Base-by-base conservation (phyloP, 2,888 invertebrate genomes). In the Xestia c-nigrum region DNA sequence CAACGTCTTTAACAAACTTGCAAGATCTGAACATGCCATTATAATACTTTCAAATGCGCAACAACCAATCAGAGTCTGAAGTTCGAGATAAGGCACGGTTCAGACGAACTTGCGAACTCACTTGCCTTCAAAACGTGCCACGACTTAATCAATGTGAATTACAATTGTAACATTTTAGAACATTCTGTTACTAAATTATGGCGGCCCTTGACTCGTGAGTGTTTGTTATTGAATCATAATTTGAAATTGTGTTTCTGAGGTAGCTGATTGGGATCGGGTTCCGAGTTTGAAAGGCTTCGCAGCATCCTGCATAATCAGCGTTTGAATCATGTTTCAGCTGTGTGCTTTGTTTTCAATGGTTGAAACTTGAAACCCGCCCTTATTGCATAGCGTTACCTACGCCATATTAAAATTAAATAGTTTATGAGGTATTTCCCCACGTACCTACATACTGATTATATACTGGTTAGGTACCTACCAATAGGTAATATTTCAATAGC, bases 61-160 rank as follows among this genome's bases (percentile, higher is more conserved):
- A 86, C 86, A 87, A 81, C 86, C 88, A 88, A 88, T 88, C 88
- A 88, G 83, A 83, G 79, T 85, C 82, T 81, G 78, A 85, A 88
- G 83, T 84, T 82, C 55, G 64, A 87, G 92, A 92, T 92, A 92
- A 89, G 89, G 80, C 92, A 92, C 91, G 92, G 83, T 76, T 82
- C 88, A 85, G 86, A 89, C 88, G 84, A 88, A 87, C 87, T 87
- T 88, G 87, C 83, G 76, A 87, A 85, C 90, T 89, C 85, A 85
- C 85, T 85, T 84, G 87, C 77, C 79, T 66, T 66, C 65, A 72
- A 83, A 79, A 89, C 91, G 91, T 91, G 91, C 88, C 82, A 69
- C 9, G 90, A 90, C 77, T 91, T 91, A 91, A 91, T 89, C 79
- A 84, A 85, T 84, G 76, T 85, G 87, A 89, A 89, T 89, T 76